Percentiles rank a stretch among this genome's conserved stretches.
phyloP scores from a whole-genome alignment of 2,888 invertebrate genomes.

The Leptinotarsa tumamoca region DNA sequence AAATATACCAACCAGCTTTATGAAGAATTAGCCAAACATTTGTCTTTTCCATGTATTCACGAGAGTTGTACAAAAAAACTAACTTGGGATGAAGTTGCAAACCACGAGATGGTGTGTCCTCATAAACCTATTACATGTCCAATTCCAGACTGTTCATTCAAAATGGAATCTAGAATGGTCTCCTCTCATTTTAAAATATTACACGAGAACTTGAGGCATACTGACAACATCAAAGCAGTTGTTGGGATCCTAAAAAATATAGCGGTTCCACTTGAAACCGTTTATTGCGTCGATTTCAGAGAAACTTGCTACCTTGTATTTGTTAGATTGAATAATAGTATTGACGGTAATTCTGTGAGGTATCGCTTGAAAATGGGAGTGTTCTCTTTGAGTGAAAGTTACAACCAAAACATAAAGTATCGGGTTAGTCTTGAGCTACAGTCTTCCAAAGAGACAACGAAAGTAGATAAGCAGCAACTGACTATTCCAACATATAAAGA shows the following conservation, averaged over 20 bases:
- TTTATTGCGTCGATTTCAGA: not conserved
- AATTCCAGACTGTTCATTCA: not conserved
- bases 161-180: slow-evolving; percentile 16
- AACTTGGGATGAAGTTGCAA: not conserved
- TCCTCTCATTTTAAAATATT: slow-evolving; percentile 14
- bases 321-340: not conserved
- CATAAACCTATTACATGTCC: slow-evolving; percentile 3
- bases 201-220: slow-evolving; percentile 8
- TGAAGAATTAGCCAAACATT: slow-evolving; percentile 1
- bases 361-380: slow-evolving; percentile 5
- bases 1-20: not conserved
- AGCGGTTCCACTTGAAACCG: not conserved
- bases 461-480: not conserved
- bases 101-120: slow-evolving; percentile 5
- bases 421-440: slow-evolving; percentile 6
- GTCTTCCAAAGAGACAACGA: slow-evolving; percentile 1
- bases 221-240: not conserved
- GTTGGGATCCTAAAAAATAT: not conserved
- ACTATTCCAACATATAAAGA: not conserved
- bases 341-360: slow-evolving; percentile 4
- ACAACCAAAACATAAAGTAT: not conserved
- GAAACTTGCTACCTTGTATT: slow-evolving; percentile 12
- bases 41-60: slow-evolving; percentile 7
- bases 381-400: not conserved
- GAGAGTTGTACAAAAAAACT: not conserved